Base-by-base conservation (phyloP, 2,113 vertebrate genomes). In the Forbesichthys papilliferus region DNA sequence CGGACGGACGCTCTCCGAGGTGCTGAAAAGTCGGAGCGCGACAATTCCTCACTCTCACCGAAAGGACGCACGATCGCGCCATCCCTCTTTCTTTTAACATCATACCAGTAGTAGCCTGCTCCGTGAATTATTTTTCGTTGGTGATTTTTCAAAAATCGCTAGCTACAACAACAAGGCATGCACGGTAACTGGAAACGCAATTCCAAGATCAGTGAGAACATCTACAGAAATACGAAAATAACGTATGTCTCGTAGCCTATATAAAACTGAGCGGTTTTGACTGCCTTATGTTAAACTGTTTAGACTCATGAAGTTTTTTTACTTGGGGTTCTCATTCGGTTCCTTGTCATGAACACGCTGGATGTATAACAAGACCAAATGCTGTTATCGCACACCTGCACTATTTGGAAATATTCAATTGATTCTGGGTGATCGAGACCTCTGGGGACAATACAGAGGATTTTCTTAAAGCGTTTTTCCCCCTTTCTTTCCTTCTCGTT, bases 341-440 rank as follows among this genome's bases (percentile, higher is more conserved):
- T 46, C 48, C 55, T 75, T 56, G 11, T 10, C 16, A 20, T n/a
- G 56, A 56, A 77, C 65, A 51, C 60, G 68, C 73, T 86, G 89
- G 89, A 90, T 86, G 64, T 85, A 77, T 47, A 83, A 80, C 79
- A 77, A 80, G 66, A 86, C 65, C 81, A 71, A 73, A 71, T 71
- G 73, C 68, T 64, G 84, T 77, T 66, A 65, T 71, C 79, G 36
- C 82, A 46, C 74, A 84, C 81, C 86, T 86, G 86, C 87, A 75
- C 68, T 77, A 54, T 80, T 79, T 82, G 88, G 91, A 89, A 89
- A 86, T 86, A 89, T 70, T 87, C 75, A 88, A 88, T 77, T 76
- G 66, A 84, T 72, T 83, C 73, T 71, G 86, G 87, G 87, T 88
- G 78, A 58, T 55, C 72, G 71, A 75, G 65, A 71, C 65, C 81